Evolutionary conservation across 2,113 vertebrate genomes (phyloP), one percentile per base, ranked within the genome.

Genomic region (Elephantulus edwardii): DNA sequence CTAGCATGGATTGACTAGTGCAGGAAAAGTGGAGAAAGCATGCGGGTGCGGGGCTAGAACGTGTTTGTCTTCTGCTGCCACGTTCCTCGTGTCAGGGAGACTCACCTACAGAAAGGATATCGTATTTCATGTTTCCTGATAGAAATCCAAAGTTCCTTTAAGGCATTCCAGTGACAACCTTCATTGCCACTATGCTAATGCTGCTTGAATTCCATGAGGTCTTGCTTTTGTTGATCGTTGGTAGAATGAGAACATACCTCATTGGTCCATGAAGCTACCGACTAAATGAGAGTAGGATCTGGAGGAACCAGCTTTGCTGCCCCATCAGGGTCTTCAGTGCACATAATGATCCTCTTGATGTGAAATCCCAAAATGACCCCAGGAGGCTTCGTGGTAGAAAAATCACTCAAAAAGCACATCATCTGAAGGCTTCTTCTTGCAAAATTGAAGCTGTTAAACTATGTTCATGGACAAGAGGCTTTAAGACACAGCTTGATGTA

Each of bases 111-210:
- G 72, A 83, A 92, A 92, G 56, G 52, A 56, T 2, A 50, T 72
- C 26, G n/a, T n/a, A 72, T 48, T 92, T 83, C 58, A 58, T 38
- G 28, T 92, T 89, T 92, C 90, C 94, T 77, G 48, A 38, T 90
- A 74, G 74, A 93, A 86, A 85, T 50, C 38, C 14, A 10, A 83
- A 93, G 48, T 74, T 20, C 83, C 54, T 64, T 46, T 38, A 85
- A 85, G 66, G 75, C 62, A 90, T 77, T 75, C 50, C 78, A 93
- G 46, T 54, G 33, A 58, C 66, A 75, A 60, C 68, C 92, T 81
- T 92, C 66, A 80, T 88, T 19, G 5, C 77, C 2, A 4, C 44
- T 52, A 3, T 20, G 52, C 26, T 84, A 52, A 50, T 40, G 44
- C 56, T 7, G 7, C 24, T 28, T 19, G 71, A 72, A 83, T 91